Conservation (phyloP, 2,113 vertebrate species). For the Serinus canaria region DNA sequence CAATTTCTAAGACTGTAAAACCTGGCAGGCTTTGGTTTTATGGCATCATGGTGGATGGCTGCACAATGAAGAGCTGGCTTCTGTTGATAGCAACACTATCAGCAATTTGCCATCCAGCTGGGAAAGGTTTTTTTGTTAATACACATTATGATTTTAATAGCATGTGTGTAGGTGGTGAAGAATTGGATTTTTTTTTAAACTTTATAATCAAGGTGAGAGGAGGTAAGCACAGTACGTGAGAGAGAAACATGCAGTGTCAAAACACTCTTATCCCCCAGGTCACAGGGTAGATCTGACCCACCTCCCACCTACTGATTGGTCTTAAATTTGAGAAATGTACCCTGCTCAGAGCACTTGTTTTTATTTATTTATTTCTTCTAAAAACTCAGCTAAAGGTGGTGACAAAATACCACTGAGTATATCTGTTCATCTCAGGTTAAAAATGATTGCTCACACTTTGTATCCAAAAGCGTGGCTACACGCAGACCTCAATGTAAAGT, state of each 20-base stretch:
- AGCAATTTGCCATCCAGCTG: slow-evolving; percentile 62
- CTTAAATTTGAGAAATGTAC: slow-evolving; percentile 27
- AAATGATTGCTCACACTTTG: slow-evolving; percentile 7
- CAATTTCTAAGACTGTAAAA: neutral
- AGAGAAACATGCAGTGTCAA: slow-evolving; percentile 59
- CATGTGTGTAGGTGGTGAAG: slow-evolving; percentile 57
- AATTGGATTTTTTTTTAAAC: slow-evolving; percentile 64
- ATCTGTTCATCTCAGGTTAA: neutral
- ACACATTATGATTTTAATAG: slow-evolving; percentile 68
- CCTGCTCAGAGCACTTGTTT: slow-evolving; percentile 11
- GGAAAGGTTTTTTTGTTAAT: slow-evolving; percentile 60
- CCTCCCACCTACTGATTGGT: slow-evolving; percentile 57
- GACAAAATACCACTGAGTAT: neutral
- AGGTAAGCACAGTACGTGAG: slow-evolving; percentile 35
- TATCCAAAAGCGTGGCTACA: neutral
- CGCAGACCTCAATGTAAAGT: neutral
- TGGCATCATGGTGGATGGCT: neutral
- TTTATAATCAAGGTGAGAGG: slow-evolving; percentile 69
- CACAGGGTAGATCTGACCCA: slow-evolving; percentile 62
- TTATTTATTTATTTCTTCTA: slow-evolving; percentile 15
- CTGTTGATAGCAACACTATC: slow-evolving; percentile 4
- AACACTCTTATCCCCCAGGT: slow-evolving; percentile 62
- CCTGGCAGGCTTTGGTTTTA: neutral
- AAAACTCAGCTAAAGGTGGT: slow-evolving; percentile 39
- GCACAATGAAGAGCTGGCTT: slow-evolving; percentile 18